A percentile compares a stretch with the other conserved stretches of the same genome.
These are phyloP conservation scores for Pedetes capensis DNA, from an alignment of 2,113 vertebrate genomes.

Conservation along the genomic window DNA sequence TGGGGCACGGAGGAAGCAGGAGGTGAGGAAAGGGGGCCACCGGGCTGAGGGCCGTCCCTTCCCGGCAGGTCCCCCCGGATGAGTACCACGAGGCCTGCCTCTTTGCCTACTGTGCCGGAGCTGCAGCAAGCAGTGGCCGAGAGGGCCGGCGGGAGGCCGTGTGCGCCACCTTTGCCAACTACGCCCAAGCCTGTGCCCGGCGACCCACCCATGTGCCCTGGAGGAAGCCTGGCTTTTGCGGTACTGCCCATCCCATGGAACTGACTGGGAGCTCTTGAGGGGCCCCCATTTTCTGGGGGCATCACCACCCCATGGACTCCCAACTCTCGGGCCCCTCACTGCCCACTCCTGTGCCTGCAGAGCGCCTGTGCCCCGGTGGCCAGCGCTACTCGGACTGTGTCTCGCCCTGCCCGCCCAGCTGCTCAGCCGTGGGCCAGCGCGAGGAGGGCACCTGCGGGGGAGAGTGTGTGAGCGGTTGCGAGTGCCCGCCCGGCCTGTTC, in stretches of 20 bases:
- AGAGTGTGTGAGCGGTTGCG: conserved; percentile 91
- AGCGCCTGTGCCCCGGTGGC: conserved; percentile 82
- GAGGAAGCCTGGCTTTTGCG: conserved; percentile 87
- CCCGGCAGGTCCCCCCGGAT: conserved; percentile 84
- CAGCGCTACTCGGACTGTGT: conserved; percentile 91
- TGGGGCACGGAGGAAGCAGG: not conserved
- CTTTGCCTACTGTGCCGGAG: conserved; percentile 84
- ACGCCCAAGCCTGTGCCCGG: conserved; percentile 88
- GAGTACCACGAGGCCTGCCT: conserved; percentile 88
- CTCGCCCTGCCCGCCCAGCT: conserved; percentile 90
- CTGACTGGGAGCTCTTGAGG: not conserved
- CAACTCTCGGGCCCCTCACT: not conserved
- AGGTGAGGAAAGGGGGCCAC: not conserved
- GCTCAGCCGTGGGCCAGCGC: conserved; percentile 73
- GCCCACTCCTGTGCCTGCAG: conserved; percentile 74
- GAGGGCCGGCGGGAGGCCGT: conserved; percentile 49
- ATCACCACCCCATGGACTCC: not conserved
- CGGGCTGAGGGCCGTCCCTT: not conserved
- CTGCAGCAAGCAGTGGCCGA: not conserved
- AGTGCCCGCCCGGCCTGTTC: conserved; percentile 86
- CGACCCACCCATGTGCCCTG: conserved; percentile 82
- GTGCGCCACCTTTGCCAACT: conserved; percentile 89
- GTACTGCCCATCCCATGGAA: conserved; percentile 73
- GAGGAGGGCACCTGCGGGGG: conserved; percentile 82
- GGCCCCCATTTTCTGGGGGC: not conserved